Percentiles rank a stretch among this genome's conserved stretches.
Evolutionary conservation across 2,797 vertebrate species (phyloP).

Genomic region (Alexandromys oeconomus): DNA sequence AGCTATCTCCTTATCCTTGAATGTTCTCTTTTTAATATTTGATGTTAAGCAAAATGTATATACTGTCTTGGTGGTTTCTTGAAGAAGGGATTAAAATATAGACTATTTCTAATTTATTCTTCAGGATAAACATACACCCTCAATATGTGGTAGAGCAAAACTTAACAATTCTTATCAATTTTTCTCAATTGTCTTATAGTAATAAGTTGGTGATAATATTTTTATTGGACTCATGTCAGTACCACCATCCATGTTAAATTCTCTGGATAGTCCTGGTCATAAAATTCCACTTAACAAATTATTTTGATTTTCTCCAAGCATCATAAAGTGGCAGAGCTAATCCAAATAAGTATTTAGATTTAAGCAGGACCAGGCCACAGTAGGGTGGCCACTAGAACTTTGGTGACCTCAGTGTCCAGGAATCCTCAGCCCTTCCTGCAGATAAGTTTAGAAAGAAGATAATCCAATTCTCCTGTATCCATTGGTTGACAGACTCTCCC

Average conservation of each 20-base stretch:
- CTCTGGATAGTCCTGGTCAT: background rate
- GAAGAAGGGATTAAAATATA: constrained; percentile 12
- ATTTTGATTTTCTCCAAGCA: constrained; percentile 65
- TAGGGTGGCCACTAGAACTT: background rate
- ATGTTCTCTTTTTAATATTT: constrained; percentile 37
- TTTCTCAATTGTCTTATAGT: background rate
- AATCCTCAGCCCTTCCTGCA: constrained; percentile 70
- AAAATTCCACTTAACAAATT: constrained; percentile 68
- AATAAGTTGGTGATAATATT: constrained; percentile 16
- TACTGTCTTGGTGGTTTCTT: constrained; percentile 30
- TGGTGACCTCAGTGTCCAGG: constrained; percentile 81
- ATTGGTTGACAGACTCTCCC: constrained; percentile 8
- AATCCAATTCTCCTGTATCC: constrained; percentile 55
- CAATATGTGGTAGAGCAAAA: background rate
- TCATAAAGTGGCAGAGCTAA: constrained; percentile 62
- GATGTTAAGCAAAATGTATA: background rate
- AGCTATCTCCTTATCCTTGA: background rate
- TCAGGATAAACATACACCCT: background rate
- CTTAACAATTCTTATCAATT: constrained; percentile 25
- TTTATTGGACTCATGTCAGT: background rate
- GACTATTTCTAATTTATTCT: constrained; percentile 60
- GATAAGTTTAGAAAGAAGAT: constrained; percentile 72
- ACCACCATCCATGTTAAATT: constrained; percentile 56
- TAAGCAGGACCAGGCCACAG: background rate
- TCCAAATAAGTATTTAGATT: constrained; percentile 53